Evolutionary conservation across 1,140 invertebrate genomes (phyloP).

Genomic region (Planococcus citri): DNA sequence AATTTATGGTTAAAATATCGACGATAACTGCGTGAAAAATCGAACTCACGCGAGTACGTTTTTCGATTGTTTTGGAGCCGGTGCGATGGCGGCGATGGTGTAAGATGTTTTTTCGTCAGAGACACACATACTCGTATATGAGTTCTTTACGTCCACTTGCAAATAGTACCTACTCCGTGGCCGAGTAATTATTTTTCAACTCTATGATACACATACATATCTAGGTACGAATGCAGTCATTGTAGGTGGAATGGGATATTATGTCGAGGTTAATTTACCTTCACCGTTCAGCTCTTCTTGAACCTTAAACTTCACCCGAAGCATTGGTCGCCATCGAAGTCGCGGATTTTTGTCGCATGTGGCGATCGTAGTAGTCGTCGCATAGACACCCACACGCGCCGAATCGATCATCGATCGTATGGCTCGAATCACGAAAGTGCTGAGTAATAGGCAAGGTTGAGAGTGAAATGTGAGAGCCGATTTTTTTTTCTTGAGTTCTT

Average conservation of each 20-base stretch:
- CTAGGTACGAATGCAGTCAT: neutral
- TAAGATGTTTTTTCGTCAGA: no score
- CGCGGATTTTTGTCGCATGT: neutral
- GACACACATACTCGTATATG: no score
- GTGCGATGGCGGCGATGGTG: no score
- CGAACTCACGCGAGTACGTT: neutral
- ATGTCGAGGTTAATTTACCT: slow-evolving; percentile 1
- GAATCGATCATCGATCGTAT: neutral
- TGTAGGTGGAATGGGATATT: neutral
- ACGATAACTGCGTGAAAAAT: neutral
- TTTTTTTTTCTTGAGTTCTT: no score
- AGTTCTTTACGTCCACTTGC: no score
- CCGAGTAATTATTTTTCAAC: no score
- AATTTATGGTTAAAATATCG: neutral
- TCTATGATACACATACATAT: no score
- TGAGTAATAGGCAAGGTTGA: neutral
- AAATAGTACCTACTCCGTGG: no score
- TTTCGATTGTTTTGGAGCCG: no score
- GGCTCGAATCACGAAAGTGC: neutral
- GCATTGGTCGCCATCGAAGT: no score
- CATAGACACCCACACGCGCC: neutral
- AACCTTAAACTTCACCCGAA: slow-evolving; percentile 1
- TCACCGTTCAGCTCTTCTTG: neutral
- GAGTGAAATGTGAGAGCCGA: no score
- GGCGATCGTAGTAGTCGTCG: no score